Conservation (phyloP, 2,888 invertebrate species). For the Rhamnusium bicolor region DNA sequence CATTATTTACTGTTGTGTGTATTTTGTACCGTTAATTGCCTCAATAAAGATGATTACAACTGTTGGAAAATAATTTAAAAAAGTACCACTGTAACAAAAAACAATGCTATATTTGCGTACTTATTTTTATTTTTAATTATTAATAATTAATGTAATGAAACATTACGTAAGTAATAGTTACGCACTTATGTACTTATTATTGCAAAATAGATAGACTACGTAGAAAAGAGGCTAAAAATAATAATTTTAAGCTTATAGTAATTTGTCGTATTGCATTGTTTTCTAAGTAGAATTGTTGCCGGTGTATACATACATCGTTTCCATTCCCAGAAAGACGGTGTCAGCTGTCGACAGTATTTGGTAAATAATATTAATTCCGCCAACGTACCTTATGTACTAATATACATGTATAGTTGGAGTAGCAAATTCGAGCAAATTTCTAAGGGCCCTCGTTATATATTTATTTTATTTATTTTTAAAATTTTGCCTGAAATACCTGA, state of each 20-base stretch:
- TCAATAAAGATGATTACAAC: not conserved
- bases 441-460: too few relatives aligned
- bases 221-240: conserved; percentile 15
- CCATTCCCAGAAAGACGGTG: conserved; percentile 17
- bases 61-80: conserved; percentile 13
- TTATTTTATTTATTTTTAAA: too few relatives aligned
- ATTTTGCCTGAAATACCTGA: too few relatives aligned
- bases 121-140: conserved; percentile 21
- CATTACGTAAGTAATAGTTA: conserved; percentile 6
- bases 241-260: conserved; percentile 15
- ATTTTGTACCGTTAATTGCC: too few relatives aligned
- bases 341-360: conserved; percentile 16
- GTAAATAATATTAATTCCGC: not conserved
- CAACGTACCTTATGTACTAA: too few relatives aligned
- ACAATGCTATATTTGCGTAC: not conserved
- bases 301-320: conserved; percentile 1
- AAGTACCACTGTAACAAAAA: not conserved
- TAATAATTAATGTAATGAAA: conserved; percentile 25
- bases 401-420: too few relatives aligned
- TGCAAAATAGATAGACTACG: conserved; percentile 21
- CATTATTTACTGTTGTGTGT: not conserved
- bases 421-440: too few relatives aligned
- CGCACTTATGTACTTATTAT: conserved; percentile 16
- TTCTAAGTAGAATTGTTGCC: conserved; percentile 17
- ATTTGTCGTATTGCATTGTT: conserved; percentile 31